phyloP scores from a whole-genome alignment of 2,113 vertebrate genomes.

The Callopanchax toddi region DNA sequence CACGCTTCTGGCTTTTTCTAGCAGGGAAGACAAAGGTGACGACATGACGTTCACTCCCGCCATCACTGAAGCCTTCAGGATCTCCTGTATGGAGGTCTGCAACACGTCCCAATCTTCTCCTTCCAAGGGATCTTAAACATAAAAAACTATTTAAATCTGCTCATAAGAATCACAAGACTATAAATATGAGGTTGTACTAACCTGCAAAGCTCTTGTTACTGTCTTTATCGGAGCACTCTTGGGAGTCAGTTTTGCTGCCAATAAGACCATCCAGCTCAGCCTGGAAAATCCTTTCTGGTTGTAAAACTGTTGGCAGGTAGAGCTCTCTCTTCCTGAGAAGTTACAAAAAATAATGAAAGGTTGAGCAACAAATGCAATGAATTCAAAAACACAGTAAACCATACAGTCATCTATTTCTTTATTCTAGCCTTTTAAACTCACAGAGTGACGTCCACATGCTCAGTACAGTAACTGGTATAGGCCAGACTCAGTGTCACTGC shows the following conservation, averaged over 20 bases:
- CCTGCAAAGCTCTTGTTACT: slow-evolving; percentile 82
- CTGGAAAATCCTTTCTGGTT: slow-evolving; percentile 86
- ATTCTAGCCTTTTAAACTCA: slow-evolving; percentile 58
- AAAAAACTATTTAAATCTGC: neutral
- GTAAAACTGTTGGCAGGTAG: slow-evolving; percentile 80
- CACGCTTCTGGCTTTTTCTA: slow-evolving; percentile 84
- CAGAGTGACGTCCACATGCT: slow-evolving; percentile 69
- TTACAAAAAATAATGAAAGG: neutral
- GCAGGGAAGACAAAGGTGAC: slow-evolving; percentile 81
- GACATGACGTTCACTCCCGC: slow-evolving; percentile 88
- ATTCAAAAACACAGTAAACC: neutral
- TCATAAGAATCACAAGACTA: neutral
- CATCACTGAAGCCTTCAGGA: slow-evolving; percentile 93
- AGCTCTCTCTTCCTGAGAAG: slow-evolving; percentile 64
- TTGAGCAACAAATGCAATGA: neutral
- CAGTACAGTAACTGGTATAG: slow-evolving; percentile 78
- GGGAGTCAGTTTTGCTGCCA: slow-evolving; percentile 68
- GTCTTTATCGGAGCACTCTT: slow-evolving; percentile 35
- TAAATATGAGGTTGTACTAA: slow-evolving; percentile 47
- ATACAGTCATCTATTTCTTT: neutral
- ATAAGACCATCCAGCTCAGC: slow-evolving; percentile 85
- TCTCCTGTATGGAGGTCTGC: slow-evolving; percentile 84
- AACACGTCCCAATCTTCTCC: slow-evolving; percentile 84
- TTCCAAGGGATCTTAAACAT: slow-evolving; percentile 84
- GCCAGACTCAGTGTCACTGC: slow-evolving; percentile 86